Evolutionary conservation across 2,888 invertebrate genomes (phyloP), one percentile per base, ranked within the genome.

Genomic region (Eudasyphora cyanicolor): DNA sequence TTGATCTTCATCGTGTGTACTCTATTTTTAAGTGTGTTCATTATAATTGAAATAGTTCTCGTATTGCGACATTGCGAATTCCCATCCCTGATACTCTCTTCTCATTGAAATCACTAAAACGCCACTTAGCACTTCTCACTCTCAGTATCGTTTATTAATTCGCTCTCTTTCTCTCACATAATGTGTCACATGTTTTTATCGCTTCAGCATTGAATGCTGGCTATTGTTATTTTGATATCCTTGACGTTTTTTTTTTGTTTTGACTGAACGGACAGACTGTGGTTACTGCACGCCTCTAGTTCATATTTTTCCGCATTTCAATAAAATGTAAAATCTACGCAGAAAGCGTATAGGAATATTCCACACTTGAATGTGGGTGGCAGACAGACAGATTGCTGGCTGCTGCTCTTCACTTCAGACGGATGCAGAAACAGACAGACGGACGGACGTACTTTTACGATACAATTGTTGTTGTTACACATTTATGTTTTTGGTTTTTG

Each of bases 291-390:
- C 45, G 3, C 4, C n/a, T 54, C 64, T 77, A 4, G 60, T 60
- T 45, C 67, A n/a, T n/a, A n/a, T n/a, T n/a, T n/a, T n/a, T n/a
- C n/a, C 35, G 51, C n/a, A n/a, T n/a, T 38, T 62, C 29, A 32
- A n/a, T n/a, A n/a, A 24, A 35, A 2, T 45, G 45, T 1, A 38
- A 38, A 38, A 38, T n/a, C 4, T 49, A 49, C 49, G 19, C 17
- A 19, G 49, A 51, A 21, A 2, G 51, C 19, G 5, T 29, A 10
- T 69, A n/a, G 69, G 60, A 76, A 74, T 60, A 77, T 77, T 82
- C 73, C 77, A 51, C n/a, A 19, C 19, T 70, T 17, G 3, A 4
- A 49, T 35, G 35, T 35, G 5, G n/a, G 10, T 8, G 38, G 38
- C 38, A 38, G 10, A 3, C 6, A 38, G 38, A 38, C 3, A 35